These are phyloP conservation scores for Xanthorhoe spadicearia DNA, from an alignment of 2,888 invertebrate genomes.

Conservation along the genomic window DNA sequence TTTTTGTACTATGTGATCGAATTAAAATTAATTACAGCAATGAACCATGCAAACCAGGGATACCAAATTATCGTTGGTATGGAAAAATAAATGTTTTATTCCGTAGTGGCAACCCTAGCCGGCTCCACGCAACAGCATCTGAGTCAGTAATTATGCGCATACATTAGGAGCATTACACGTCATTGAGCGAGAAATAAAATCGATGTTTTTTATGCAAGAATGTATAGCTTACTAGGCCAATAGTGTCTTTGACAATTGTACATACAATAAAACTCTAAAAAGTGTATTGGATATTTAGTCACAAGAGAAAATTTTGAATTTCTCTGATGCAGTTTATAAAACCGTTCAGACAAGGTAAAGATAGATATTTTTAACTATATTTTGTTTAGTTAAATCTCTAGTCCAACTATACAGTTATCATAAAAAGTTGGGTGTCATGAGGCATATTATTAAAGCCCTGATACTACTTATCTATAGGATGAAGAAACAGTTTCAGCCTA, in stretches of 20 bases:
- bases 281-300: no score
- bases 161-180: conserved; percentile 52
- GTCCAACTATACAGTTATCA: no score
- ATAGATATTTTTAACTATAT: no score
- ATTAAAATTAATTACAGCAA: no score
- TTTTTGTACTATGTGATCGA: no score
- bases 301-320: no score
- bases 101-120: conserved; percentile 39
- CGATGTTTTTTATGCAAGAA: conserved; percentile 43
- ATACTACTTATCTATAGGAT: neutral
- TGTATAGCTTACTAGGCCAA: conserved; percentile 25
- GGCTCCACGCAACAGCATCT: conserved; percentile 42
- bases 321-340: no score
- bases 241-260: neutral
- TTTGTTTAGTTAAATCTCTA: no score
- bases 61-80: neutral
- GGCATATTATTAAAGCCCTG: no score
- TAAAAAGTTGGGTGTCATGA: no score
- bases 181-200: conserved; percentile 46
- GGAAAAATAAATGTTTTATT: conserved; percentile 9
- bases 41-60: no score
- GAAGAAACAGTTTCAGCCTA: neutral
- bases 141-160: conserved; percentile 62
- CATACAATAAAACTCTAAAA: neutral
- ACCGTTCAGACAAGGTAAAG: neutral